Base-by-base conservation (phyloP, 2,113 vertebrate species). In the Centropus unirufus region DNA sequence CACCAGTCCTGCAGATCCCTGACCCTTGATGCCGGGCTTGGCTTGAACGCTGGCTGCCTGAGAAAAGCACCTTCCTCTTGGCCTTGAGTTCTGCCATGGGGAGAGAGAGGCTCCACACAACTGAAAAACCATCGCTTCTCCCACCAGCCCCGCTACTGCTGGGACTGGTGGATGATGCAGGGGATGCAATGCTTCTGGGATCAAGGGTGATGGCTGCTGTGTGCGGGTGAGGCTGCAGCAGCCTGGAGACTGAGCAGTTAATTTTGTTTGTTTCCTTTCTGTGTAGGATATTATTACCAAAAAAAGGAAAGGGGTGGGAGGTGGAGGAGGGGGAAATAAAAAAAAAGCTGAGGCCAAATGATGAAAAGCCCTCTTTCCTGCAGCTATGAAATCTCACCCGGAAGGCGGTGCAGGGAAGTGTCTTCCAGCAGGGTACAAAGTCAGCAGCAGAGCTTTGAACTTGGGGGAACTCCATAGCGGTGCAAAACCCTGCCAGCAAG, bases 381-480 rank as follows among this genome's bases (percentile, higher is more conserved):
- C 84, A 96, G 96, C 95, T 97, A 96, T 87, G 89, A 94, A 95
- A 89, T 89, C 94, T 94, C 93, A 74, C 70, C 90, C 82, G 47
- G 95, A 95, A 96, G 95, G 94, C 72, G 12, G 93, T 0, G 42
- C 90, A 85, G 91, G 91, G 91, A 95, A 96, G 78, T 84, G 81
- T 92, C 70, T 96, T 95, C 89, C 91, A 95, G 93, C 23, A 0
- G 93, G 95, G 81, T 96, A 96, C 95, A 96, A 97, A 97, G 95
- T 80, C 88, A 97, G 85, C 87, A 93, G 93, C 59, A 34, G 85
- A 39, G 92, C 96, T 97, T 97, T 96, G 96, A 97, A 96, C 96
- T 93, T 2, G 6, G 96, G 96, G 96, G 76, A 97, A 96, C 82
- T 96, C 94, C 95, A 22, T n/a, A 0, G 63, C 59, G 7, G 72